phyloP scores from a whole-genome alignment of 1,140 invertebrate species.

The Penaeus vannamei region DNA sequence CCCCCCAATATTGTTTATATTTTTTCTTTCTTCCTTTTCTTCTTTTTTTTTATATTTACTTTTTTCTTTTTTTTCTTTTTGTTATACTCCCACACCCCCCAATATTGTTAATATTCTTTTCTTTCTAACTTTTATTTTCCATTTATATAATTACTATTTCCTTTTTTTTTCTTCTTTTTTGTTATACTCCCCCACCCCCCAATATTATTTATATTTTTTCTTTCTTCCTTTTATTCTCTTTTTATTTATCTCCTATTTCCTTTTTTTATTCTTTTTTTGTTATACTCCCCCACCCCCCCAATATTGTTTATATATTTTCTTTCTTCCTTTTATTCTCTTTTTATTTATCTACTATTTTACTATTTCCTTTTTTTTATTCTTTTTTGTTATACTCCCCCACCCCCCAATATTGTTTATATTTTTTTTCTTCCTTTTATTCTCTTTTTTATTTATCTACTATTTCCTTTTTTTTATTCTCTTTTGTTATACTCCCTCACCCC shows the following conservation, averaged over 20 bases:
- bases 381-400: background rate
- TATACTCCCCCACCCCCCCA: background rate
- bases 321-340: too few species aligned
- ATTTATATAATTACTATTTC: background rate
- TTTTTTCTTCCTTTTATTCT: background rate
- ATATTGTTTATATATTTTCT: too few species aligned
- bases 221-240: too few species aligned
- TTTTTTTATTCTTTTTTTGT: background rate
- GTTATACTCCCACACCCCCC: too few species aligned
- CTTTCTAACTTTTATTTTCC: background rate
- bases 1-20: too few species aligned
- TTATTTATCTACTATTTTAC: background rate
- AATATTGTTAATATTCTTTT: background rate
- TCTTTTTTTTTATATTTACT: background rate
- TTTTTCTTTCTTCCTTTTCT: too few species aligned
- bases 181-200: background rate
- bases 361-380: background rate
- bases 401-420: too few species aligned
- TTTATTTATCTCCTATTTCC: background rate
- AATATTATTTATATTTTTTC: too few species aligned
- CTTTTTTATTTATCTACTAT: background rate
- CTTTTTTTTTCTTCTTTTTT: background rate
- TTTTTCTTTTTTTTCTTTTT: constrained; percentile 2
- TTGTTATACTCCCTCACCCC: background rate
- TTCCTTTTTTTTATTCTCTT: background rate